Conservation (phyloP, 2,797 vertebrate species). For the Macroramphosus scolopax region DNA sequence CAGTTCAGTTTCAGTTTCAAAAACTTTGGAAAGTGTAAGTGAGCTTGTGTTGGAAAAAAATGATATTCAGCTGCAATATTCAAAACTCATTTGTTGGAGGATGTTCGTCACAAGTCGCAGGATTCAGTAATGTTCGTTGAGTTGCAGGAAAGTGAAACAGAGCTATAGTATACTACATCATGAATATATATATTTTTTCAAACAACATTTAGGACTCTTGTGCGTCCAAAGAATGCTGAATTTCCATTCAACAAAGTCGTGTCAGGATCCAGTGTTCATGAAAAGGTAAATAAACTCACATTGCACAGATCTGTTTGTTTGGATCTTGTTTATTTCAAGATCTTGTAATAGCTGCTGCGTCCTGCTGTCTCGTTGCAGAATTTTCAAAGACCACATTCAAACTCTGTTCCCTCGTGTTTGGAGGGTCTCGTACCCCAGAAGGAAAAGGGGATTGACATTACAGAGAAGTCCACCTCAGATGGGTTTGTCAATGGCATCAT, state of each 20-base stretch:
- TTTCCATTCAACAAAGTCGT: constrained; percentile 31
- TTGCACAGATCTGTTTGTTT: no score
- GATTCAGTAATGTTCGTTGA: no score
- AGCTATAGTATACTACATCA: no score
- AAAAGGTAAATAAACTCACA: no score
- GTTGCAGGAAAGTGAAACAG: no score
- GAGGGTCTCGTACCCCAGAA: constrained; percentile 47
- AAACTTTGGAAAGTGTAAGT: no score
- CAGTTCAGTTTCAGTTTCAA: no score
- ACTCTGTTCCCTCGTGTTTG: constrained; percentile 44
- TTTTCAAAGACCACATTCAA: constrained; percentile 46
- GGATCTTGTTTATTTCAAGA: not conserved
- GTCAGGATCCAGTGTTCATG: constrained; percentile 25
- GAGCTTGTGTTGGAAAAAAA: no score
- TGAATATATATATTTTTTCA: no score
- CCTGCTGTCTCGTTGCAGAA: constrained; percentile 22
- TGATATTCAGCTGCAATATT: no score
- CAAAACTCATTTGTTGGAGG: no score
- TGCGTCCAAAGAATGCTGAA: constrained; percentile 63
- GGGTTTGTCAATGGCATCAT: constrained; percentile 75
- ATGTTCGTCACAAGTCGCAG: no score
- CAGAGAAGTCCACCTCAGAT: constrained; percentile 35
- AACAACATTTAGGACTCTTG: constrained; percentile 69
- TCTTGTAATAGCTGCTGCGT: not conserved
- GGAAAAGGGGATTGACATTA: constrained; percentile 27